Conservation (phyloP, 2,888 invertebrate species). For the Carpatolechia fugitivella region DNA sequence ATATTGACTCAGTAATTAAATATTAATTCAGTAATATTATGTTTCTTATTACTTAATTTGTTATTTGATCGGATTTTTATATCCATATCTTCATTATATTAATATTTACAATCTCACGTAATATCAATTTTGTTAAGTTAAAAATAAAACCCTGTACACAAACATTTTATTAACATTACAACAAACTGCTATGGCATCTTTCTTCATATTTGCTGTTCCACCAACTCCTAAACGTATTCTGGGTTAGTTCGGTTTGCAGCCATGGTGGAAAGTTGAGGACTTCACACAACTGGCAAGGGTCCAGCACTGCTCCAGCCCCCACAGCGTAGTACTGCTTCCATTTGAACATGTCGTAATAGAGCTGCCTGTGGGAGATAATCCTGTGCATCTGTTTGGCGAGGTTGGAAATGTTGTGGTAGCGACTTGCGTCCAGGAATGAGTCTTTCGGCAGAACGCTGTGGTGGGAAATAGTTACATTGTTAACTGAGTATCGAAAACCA, state of each 20-base stretch:
- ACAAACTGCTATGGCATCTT: background rate
- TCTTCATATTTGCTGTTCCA: slow-evolving; percentile 38
- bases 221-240: slow-evolving; percentile 49
- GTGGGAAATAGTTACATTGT: slow-evolving; percentile 21
- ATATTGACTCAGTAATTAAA: too few species aligned
- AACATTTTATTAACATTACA: background rate
- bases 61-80: too few species aligned
- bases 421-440: slow-evolving; percentile 46
- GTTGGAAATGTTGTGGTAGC: slow-evolving; percentile 32
- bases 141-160: too few species aligned
- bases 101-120: too few species aligned
- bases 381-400: slow-evolving; percentile 45
- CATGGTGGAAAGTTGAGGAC: slow-evolving; percentile 43
- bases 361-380: slow-evolving; percentile 35
- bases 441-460: slow-evolving; percentile 47
- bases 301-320: slow-evolving; percentile 32
- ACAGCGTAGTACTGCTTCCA: slow-evolving; percentile 55
- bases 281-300: slow-evolving; percentile 48
- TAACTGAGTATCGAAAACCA: too few species aligned
- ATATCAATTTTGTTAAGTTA: too few species aligned
- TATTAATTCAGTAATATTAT: too few species aligned
- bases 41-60: too few species aligned
- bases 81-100: too few species aligned
- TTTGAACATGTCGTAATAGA: slow-evolving; percentile 51
- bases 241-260: slow-evolving; percentile 32